phyloP scores from a whole-genome alignment of 2,888 invertebrate species.

The Thymelicus sylvestris region DNA sequence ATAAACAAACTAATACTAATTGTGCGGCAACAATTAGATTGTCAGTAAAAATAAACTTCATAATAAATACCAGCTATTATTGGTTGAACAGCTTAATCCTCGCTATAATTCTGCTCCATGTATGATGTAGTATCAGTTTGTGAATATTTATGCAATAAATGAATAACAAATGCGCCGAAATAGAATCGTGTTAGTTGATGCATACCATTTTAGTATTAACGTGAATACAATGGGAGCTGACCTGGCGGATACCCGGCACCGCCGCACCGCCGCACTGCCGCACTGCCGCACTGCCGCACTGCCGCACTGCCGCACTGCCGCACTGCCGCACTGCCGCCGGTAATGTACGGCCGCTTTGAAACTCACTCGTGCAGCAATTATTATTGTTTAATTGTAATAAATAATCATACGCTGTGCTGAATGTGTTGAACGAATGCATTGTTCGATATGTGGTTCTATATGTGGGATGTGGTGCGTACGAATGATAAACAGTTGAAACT shows the following conservation, averaged over 20 bases:
- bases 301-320: no score
- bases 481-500: no score
- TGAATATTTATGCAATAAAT: conserved; percentile 29
- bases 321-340: background rate
- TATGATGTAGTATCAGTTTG: conserved; percentile 15
- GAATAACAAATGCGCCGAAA: conserved; percentile 13
- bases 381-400: conserved; percentile 14
- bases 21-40: no score
- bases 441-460: no score
- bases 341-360: conserved; percentile 16
- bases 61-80: conserved; percentile 9
- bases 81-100: conserved; percentile 13
- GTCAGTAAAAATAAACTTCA: background rate
- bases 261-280: no score
- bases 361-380: conserved; percentile 7
- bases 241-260: background rate
- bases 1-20: no score
- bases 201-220: conserved; percentile 22
- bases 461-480: no score
- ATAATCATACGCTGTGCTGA: background rate
- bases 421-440: no score
- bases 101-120: conserved; percentile 14
- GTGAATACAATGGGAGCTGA: conserved; percentile 19
- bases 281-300: no score
- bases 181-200: conserved; percentile 15